These are phyloP conservation scores for Amia ocellicauda DNA, from an alignment of 2,113 vertebrate species.

Conservation along the genomic window DNA sequence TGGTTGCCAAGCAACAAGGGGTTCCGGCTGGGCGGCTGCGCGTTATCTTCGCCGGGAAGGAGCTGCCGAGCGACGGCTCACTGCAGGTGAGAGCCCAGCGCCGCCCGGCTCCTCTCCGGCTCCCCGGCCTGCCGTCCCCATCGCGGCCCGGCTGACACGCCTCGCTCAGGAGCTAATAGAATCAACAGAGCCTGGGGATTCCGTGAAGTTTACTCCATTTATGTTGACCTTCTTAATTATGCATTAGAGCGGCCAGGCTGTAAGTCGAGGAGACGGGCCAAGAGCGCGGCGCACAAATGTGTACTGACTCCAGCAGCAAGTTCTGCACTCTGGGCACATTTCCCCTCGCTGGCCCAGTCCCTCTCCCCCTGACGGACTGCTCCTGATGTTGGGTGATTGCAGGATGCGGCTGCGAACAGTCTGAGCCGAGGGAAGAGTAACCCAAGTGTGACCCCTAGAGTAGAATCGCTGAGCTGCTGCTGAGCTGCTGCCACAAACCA, in stretches of 20 bases:
- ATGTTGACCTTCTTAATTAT: constrained; percentile 90
- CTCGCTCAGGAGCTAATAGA: constrained; percentile 63
- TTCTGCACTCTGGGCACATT: constrained; percentile 56
- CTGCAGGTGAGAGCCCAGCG: constrained; percentile 68
- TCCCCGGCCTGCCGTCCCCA: constrained; percentile 37
- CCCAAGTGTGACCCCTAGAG: constrained; percentile 76
- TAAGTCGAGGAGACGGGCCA: constrained; percentile 45
- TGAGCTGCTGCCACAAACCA: too few species aligned
- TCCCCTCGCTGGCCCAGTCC: constrained; percentile 44
- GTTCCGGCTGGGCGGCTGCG: constrained; percentile 71
- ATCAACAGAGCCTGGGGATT: constrained; percentile 78
- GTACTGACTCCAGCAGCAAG: constrained; percentile 61
- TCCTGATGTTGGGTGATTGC: constrained; percentile 27
- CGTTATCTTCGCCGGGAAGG: constrained; percentile 78
- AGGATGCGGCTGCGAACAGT: constrained; percentile 53
- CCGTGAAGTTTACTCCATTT: constrained; percentile 88
- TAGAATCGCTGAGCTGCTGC: constrained; percentile 7
- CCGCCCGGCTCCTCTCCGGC: constrained; percentile 35
- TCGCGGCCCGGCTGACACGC: constrained; percentile 63
- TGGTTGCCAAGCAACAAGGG: constrained; percentile 72
- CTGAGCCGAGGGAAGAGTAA: constrained; percentile 19
- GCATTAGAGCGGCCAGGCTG: constrained; percentile 73
- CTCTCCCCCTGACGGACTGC: constrained; percentile 64
- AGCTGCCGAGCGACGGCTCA: constrained; percentile 71
- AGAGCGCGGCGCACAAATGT: constrained; percentile 64